Percentiles rank a stretch among this genome's conserved stretches.
Conservation (phyloP, 2,113 vertebrate species). For the Sorex fumeus region DNA sequence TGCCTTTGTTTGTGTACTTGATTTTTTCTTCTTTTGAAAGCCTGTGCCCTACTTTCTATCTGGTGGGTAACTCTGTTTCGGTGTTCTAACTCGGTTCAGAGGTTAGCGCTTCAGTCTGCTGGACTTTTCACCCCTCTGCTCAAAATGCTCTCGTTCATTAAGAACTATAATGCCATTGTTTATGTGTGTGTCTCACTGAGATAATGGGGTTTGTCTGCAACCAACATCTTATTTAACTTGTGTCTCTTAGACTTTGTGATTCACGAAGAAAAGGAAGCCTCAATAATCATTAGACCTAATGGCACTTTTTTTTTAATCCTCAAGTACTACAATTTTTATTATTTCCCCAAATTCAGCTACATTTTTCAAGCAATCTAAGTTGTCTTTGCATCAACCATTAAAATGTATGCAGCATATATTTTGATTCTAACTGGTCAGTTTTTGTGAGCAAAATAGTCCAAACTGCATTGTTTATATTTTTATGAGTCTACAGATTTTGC, state of each 20-base stretch:
- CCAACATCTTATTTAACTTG: background rate
- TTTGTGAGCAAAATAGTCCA: slow-evolving; percentile 71
- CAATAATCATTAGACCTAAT: slow-evolving; percentile 16
- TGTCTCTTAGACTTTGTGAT: background rate
- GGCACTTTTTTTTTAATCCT: slow-evolving; percentile 40
- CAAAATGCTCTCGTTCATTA: background rate
- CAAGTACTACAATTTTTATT: background rate
- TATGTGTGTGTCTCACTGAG: background rate
- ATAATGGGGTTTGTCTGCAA: background rate
- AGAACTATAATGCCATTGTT: background rate
- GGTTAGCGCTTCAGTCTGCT: background rate
- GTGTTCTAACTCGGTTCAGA: background rate
- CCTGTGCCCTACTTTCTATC: background rate
- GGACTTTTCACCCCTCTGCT: background rate
- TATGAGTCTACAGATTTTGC: slow-evolving; percentile 63
- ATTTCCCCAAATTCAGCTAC: slow-evolving; percentile 55
- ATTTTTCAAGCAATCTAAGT: slow-evolving; percentile 60
- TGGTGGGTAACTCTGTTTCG: background rate
- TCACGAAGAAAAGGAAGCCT: background rate
- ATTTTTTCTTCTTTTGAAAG: background rate
- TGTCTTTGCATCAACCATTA: slow-evolving; percentile 60
- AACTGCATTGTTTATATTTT: slow-evolving; percentile 64
- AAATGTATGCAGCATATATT: slow-evolving; percentile 66
- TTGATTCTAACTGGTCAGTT: slow-evolving; percentile 71
- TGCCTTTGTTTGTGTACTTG: background rate